Conservation (phyloP, 2,888 invertebrate genomes). For the Acanthosepion pharaonis region DNA sequence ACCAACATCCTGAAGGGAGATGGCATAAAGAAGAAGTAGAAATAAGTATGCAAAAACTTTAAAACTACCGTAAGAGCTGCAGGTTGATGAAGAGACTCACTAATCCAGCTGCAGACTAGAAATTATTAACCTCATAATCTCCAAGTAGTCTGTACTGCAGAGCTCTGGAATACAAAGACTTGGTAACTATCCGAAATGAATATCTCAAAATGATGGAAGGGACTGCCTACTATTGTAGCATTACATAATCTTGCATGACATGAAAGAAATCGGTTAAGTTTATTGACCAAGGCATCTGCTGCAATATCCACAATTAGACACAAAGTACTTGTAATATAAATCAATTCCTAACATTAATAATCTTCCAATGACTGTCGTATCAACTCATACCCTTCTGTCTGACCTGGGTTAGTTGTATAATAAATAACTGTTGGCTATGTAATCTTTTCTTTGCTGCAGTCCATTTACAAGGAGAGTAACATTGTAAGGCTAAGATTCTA, state of each 20-base stretch:
- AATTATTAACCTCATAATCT: too few species aligned
- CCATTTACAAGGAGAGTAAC: neutral
- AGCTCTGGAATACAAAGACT: too few species aligned
- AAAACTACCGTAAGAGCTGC: too few species aligned
- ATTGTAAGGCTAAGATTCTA: neutral
- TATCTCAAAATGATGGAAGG: neutral
- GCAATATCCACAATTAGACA: conserved; percentile 14
- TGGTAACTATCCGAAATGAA: neutral
- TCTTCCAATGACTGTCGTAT: neutral
- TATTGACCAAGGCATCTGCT: neutral
- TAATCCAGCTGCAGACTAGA: too few species aligned
- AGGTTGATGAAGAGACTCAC: too few species aligned
- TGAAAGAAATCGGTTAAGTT: neutral
- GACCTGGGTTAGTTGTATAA: neutral
- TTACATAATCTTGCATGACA: conserved; percentile 1
- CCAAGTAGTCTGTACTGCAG: too few species aligned
- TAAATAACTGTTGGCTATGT: too few species aligned
- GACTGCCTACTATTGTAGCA: neutral
- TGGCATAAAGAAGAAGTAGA: too few species aligned
- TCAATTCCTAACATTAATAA: conserved; percentile 7
- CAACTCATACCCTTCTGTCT: neutral
- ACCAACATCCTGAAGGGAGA: too few species aligned
- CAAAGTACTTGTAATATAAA: neutral
- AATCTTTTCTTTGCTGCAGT: neutral
- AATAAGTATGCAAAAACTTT: too few species aligned